Evolutionary conservation across 2,888 invertebrate species (phyloP).

Genomic region (Aphidoletes aphidimyza): DNA sequence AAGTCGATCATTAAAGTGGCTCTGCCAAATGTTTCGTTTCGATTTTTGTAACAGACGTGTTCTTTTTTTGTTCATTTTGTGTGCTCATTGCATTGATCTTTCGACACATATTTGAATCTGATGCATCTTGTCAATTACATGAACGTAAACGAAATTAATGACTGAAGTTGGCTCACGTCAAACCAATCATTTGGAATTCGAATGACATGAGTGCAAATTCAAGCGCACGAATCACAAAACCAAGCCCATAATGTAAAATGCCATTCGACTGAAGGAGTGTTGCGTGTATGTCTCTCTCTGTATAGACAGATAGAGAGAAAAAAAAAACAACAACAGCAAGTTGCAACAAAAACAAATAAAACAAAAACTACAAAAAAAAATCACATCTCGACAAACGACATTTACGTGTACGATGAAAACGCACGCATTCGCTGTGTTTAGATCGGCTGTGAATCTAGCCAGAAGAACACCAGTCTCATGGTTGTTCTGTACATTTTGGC

Average conservation of each 20-base stretch:
- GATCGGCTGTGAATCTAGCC: too few species aligned
- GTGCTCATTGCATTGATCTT: too few species aligned
- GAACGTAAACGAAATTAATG: neutral
- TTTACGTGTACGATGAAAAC: too few species aligned
- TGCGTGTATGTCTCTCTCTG: too few species aligned
- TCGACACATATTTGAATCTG: neutral
- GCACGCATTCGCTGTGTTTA: too few species aligned
- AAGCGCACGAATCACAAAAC: neutral
- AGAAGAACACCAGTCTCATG: too few species aligned
- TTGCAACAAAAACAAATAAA: neutral
- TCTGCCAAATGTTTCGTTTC: neutral
- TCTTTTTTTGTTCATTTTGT: too few species aligned
- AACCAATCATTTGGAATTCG: neutral
- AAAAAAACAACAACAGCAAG: too few species aligned
- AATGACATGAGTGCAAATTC: constrained; percentile 10
- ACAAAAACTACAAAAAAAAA: neutral
- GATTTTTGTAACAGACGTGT: neutral
- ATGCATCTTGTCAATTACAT: neutral
- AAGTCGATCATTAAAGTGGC: neutral
- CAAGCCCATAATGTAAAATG: neutral
- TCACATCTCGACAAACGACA: neutral
- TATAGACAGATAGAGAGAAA: neutral
- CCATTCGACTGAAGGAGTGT: neutral
- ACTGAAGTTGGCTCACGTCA: neutral
- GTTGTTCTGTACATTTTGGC: neutral